phyloP scores from a whole-genome alignment of 2,797 vertebrate genomes.

The Micropoecilia bifurca region DNA sequence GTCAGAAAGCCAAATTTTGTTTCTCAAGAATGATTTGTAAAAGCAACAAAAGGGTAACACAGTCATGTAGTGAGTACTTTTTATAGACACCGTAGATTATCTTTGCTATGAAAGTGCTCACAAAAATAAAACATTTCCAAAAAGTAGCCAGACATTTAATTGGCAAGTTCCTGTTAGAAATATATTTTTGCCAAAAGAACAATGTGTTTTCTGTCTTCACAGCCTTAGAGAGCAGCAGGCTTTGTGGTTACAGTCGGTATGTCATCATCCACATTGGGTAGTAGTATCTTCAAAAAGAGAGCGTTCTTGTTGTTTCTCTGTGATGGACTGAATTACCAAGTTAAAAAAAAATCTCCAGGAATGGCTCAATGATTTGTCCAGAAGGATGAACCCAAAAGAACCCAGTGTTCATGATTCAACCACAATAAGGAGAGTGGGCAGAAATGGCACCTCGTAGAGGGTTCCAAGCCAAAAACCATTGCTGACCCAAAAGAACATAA shows the following conservation, averaged over 20 bases:
- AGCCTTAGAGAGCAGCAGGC: not conserved
- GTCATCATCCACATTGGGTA: not conserved
- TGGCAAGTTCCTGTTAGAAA: not conserved
- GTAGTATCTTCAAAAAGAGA: not conserved
- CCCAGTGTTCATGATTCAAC: not conserved
- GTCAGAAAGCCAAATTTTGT: not conserved
- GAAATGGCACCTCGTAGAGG: not conserved
- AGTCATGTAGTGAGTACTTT: not conserved
- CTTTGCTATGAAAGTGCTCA: not conserved
- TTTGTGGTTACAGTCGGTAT: not conserved
- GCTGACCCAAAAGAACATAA: constrained; percentile 2
- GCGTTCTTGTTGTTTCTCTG: not conserved
- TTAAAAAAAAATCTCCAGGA: not conserved
- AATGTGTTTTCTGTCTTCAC: not conserved
- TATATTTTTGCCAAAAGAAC: not conserved
- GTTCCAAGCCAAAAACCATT: not conserved
- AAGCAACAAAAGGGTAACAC: not conserved
- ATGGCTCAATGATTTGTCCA: not conserved
- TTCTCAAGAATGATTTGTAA: not conserved
- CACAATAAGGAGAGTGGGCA: not conserved
- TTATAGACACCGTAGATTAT: not conserved
- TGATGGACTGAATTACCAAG: not conserved
- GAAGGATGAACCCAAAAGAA: not conserved
- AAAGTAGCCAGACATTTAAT: not conserved
- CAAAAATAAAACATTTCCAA: not conserved